Evolutionary conservation across 2,888 invertebrate species (phyloP).

Genomic region (Tetanocera ferruginea): DNA sequence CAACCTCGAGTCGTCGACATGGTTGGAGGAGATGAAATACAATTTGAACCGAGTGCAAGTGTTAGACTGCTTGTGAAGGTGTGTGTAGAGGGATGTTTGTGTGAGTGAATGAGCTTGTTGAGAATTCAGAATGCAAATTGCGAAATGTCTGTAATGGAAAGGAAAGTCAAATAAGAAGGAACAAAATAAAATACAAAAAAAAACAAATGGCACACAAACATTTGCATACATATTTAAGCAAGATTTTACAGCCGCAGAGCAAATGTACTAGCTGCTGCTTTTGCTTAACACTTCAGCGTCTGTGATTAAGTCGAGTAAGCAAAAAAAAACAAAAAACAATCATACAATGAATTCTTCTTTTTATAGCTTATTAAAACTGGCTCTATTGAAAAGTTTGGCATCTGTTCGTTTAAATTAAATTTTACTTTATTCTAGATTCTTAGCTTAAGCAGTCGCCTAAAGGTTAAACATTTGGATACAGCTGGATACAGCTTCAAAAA

Average conservation of each 20-base stretch:
- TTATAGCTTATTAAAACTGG: no score
- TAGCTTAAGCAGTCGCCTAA: no score
- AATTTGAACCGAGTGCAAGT: neutral
- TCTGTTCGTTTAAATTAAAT: no score
- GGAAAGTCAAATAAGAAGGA: neutral
- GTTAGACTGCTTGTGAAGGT: neutral
- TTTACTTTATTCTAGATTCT: no score
- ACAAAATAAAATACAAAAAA: neutral
- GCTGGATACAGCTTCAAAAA: no score
- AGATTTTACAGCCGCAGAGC: neutral
- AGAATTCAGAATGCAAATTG: conserved; percentile 6
- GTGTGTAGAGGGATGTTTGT: no score
- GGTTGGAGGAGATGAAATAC: neutral
- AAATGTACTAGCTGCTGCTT: neutral
- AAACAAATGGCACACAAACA: no score
- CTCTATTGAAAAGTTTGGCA: no score
- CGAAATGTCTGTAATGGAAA: neutral
- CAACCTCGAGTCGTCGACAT: neutral
- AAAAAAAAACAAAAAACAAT: no score
- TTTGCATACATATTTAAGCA: no score
- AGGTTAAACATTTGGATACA: no score
- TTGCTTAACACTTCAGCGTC: neutral
- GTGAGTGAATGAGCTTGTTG: neutral
- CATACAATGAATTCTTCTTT: no score
- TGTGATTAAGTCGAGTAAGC: neutral